phyloP scores from a whole-genome alignment of 2,113 vertebrate species.

The Otis tarda region DNA sequence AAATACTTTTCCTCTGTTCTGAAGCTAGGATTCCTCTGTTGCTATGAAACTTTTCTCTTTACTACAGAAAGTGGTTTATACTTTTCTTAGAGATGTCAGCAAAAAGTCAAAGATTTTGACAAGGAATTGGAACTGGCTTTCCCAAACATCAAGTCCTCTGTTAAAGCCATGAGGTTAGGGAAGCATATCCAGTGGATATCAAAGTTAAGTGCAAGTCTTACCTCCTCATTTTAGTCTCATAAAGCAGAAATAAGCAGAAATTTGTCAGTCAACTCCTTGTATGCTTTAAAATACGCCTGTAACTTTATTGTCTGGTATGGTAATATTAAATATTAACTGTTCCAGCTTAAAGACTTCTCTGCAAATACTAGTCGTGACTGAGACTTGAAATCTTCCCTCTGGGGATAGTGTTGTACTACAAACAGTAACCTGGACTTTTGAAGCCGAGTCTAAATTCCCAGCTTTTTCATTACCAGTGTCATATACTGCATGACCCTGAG shows the following conservation, averaged over 20 bases:
- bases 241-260: neutral
- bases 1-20: neutral
- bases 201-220: neutral
- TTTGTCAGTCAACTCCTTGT: neutral
- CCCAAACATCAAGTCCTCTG: neutral
- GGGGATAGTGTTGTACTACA: neutral
- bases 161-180: neutral
- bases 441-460: neutral
- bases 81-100: neutral
- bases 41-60: neutral
- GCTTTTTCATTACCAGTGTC: neutral
- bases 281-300: neutral
- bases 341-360: neutral
- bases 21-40: neutral
- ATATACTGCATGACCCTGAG: neutral
- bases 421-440: neutral
- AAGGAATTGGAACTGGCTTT: neutral
- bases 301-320: neutral
- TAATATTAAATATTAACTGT: neutral
- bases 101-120: neutral
- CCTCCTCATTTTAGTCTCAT: neutral
- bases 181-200: accelerated
- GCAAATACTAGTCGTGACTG: neutral
- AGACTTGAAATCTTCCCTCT: neutral
- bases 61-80: neutral